Base-by-base conservation (phyloP, 2,888 invertebrate genomes). In the Proisotoma minuta region DNA sequence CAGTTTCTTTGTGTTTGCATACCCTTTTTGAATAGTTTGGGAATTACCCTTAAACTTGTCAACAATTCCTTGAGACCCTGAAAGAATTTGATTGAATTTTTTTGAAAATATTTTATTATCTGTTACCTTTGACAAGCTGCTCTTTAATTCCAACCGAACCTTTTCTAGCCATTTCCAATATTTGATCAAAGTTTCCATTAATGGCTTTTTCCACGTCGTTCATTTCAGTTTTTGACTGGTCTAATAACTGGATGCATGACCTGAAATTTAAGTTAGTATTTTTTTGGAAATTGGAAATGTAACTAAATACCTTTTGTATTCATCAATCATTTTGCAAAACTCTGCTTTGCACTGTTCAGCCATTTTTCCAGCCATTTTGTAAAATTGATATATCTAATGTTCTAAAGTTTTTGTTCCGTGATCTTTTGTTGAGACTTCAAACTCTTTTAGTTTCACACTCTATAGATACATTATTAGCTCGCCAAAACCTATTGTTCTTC, bases 171-270 rank as follows among this genome's bases (percentile, higher is more conserved):
- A 15, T 15, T 34, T 34, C 53, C 22, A 39, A 26, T 40, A 54
- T 49, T 18, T 56, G 54, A 26, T 56, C 48, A 18, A 56, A 60
- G 3, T 60, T 47, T 23, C n/a, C 18, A 47, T 49, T 23, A 10
- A 51, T 43, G 3, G 24, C 2, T 28, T 50, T 49, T 15, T 40
- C 48, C 20, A 65, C 18, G 2, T 61, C 59, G 28, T 59, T 43
- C 39, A 61, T 51, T 1, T 39, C 27, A 23, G 15, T 10, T 3
- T 15, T 26, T 2, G 54, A 23, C 50, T 61, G 53, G 1, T 12
- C 34, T n/a, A 59, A 15, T 48, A 48, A 12, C 15, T 5, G 26
- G 18, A 5, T 23, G 29, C 54, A 54, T 4, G 22, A 23, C 26
- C 52, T 52, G 5, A n/a, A 47, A 47, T 34, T 34, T 34, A 34